Evolutionary conservation across 2,113 vertebrate species (phyloP).

Genomic region (Epinephelus moara): DNA sequence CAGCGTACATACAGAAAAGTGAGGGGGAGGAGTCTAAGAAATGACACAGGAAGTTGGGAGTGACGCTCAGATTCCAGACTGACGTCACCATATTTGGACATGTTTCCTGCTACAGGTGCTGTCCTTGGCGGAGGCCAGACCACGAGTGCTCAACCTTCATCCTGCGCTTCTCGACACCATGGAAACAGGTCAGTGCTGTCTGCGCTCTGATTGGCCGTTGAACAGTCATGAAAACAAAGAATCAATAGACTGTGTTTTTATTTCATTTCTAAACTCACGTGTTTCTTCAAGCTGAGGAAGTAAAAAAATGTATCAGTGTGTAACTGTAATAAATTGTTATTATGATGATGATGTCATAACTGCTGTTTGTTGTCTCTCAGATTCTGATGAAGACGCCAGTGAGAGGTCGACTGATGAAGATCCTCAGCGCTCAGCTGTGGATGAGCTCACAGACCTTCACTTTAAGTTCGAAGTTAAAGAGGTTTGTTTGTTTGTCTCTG

Average conservation of each 20-base stretch:
- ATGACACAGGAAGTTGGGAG: not conserved
- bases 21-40: no score
- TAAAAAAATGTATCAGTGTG: no score
- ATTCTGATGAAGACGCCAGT: conserved; percentile 81
- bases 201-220: not conserved
- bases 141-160: conserved; percentile 66
- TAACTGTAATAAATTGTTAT: no score
- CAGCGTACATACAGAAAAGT: no score
- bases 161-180: conserved; percentile 82
- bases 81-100: not conserved
- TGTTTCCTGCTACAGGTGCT: conserved; percentile 72
- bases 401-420: conserved; percentile 77
- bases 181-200: conserved; percentile 86
- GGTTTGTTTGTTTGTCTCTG: conserved; percentile 69
- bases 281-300: no score
- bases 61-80: no score
- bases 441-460: conserved; percentile 91
- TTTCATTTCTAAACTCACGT: not conserved
- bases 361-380: conserved; percentile 47
- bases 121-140: conserved; percentile 69
- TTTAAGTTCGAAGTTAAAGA: conserved; percentile 95
- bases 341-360: no score
- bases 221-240: not conserved
- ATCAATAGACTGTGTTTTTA: no score
- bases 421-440: conserved; percentile 59